Conservation (phyloP, 1,140 invertebrate species). For the Sogatella furcifera region DNA sequence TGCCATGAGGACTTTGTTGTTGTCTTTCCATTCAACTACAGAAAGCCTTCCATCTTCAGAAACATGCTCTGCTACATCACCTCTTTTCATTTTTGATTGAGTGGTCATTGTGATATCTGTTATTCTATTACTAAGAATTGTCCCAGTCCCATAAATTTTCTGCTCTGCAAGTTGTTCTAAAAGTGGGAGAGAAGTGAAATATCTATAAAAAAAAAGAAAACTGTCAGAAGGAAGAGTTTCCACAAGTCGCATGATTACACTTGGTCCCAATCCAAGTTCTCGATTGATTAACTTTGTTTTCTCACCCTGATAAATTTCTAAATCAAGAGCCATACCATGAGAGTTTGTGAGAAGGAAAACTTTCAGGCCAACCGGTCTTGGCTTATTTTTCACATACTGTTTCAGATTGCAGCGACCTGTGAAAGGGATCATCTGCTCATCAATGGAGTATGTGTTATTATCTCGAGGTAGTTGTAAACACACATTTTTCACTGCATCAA, state of each 20-base stretch:
- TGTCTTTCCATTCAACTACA: slow-evolving; percentile 11
- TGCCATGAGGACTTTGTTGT: not conserved
- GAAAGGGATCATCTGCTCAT: slow-evolving; percentile 26
- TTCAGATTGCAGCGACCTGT: slow-evolving; percentile 15
- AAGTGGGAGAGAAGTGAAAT: slow-evolving; percentile 17
- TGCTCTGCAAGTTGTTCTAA: not conserved
- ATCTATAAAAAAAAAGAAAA: slow-evolving; percentile 24
- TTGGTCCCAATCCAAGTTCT: slow-evolving; percentile 17
- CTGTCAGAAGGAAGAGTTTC: slow-evolving; percentile 20
- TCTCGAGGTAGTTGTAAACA: slow-evolving; percentile 6
- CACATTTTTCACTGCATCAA: not conserved
- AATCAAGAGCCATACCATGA: slow-evolving; percentile 22
- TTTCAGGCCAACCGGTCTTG: slow-evolving; percentile 22
- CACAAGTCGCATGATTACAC: slow-evolving; percentile 15
- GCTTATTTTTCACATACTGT: slow-evolving; percentile 22
- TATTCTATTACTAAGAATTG: not conserved
- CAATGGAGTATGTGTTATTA: slow-evolving; percentile 16
- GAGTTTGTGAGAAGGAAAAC: slow-evolving; percentile 20
- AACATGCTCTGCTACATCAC: not conserved
- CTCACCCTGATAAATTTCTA: slow-evolving; percentile 21
- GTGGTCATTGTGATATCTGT: not conserved
- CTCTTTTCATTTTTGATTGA: not conserved
- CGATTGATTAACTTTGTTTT: slow-evolving; percentile 1
- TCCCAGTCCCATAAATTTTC: slow-evolving; percentile 13
- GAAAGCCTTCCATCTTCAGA: slow-evolving; percentile 5